Conservation (phyloP, 2,888 invertebrate species). For the Andrena chrysosceles region DNA sequence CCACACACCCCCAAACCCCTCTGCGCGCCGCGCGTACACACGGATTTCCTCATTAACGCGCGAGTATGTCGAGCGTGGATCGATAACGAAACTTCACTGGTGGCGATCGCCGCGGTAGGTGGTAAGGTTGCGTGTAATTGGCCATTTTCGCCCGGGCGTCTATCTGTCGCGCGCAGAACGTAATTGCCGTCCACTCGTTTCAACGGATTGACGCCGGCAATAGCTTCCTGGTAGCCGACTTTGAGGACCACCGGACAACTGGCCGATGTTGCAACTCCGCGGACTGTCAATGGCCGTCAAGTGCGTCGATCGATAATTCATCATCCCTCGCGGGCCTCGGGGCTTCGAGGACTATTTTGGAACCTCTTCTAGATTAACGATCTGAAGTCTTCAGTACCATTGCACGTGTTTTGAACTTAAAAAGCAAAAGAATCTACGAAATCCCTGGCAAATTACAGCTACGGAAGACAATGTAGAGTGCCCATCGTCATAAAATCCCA, state of each 20-base stretch:
- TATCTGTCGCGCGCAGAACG: conserved; percentile 52
- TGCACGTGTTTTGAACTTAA: too few species aligned
- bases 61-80: conserved; percentile 57
- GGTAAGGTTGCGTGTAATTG: conserved; percentile 68
- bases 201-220: conserved; percentile 42
- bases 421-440: too few species aligned
- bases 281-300: conserved; percentile 20
- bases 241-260: conserved; percentile 11
- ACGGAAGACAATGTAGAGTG: too few species aligned
- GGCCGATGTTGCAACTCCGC: conserved; percentile 4
- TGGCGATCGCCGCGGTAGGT: conserved; percentile 58
- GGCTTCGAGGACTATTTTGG: too few species aligned
- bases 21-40: conserved; percentile 38
- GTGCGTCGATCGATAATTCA: conserved; percentile 4
- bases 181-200: conserved; percentile 51
- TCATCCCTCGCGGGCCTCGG: background rate
- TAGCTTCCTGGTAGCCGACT: conserved; percentile 27
- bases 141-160: conserved; percentile 55
- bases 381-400: too few species aligned
- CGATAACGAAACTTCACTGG: conserved; percentile 63
- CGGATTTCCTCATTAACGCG: conserved; percentile 67
- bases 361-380: too few species aligned
- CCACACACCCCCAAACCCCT: conserved; percentile 8
- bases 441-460: too few species aligned
- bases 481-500: too few species aligned